Evolutionary conservation across 2,797 vertebrate species (phyloP), one percentile per base, ranked within the genome.

Genomic region (Telmatherina bonti): DNA sequence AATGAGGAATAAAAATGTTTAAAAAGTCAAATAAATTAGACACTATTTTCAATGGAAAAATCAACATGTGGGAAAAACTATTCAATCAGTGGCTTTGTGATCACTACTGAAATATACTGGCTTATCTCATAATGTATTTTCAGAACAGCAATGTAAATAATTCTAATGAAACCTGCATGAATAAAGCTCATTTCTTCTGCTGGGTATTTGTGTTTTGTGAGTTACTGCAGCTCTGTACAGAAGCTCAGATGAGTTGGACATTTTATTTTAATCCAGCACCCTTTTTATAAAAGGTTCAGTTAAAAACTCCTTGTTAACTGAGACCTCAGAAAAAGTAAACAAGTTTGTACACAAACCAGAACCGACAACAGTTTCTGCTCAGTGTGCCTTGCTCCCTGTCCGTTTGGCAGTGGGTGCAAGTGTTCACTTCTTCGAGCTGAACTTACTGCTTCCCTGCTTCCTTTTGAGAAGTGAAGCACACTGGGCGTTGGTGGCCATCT

Each of bases 401-500:
- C 1, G 0, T 27, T 15, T 31, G 29, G 11, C 26, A 7, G 27
- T 33, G 33, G 6, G 33, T 33, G 33, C 9, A 11, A 78, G 16
- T 38, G 55, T 67, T 67, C 82, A 43, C 64, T 70, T 22, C 41
- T 52, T 74, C 62, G 59, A 13, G 60, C 53, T 64, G 7, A 49
- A 92, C 93, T 93, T 89, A 94, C 93, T 86, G 90, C 60, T 70
- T 79, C 84, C 89, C 78, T 94, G 94, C 85, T 95, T 96, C 94
- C 95, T 96, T 84, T 97, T 99, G 81, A 99, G 94, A 74, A 99
- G 93, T 30, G 97, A 96, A 2, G 97, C 97, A 82, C 95, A 96
- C 79, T 95, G 95, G 60, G 98, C 96, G 0, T 97, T 96, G 1
- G 96, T 99, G 67, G 98, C 96, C 98, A 99, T 99, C 20, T 99